Percentiles rank a stretch among this genome's conserved stretches.
These are phyloP conservation scores for Herpetotheres cachinnans DNA, from an alignment of 2,113 vertebrate genomes.

Conservation along the genomic window DNA sequence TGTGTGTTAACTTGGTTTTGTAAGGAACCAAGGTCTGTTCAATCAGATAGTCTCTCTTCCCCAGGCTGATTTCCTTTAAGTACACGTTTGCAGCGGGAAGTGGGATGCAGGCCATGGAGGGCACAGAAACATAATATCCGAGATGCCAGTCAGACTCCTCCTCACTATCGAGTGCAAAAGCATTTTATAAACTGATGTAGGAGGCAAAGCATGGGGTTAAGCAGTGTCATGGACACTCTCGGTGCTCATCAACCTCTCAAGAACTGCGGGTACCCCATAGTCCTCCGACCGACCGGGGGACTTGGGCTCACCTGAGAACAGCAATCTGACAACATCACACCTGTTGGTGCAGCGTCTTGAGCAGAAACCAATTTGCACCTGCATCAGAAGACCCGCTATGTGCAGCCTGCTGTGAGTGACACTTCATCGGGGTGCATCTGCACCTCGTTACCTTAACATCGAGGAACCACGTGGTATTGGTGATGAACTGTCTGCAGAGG, in stretches of 20 bases:
- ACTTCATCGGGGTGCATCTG: accelerated
- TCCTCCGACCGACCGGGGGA: neutral
- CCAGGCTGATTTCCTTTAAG: neutral
- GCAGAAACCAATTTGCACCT: neutral
- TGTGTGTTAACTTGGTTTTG: neutral
- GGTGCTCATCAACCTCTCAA: neutral
- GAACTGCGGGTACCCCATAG: accelerated
- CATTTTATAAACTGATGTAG: neutral
- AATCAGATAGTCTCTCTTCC: neutral
- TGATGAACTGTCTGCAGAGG: neutral
- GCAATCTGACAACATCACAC: neutral
- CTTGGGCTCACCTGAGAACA: neutral
- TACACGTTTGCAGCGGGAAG: neutral
- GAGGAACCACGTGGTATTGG: accelerated
- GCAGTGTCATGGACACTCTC: neutral
- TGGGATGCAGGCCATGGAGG: neutral
- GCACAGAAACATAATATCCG: accelerated
- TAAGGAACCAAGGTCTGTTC: neutral
- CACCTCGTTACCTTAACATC: neutral
- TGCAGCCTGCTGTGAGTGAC: neutral
- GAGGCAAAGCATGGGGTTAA: neutral
- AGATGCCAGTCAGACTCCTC: neutral
- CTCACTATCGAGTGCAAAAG: accelerated
- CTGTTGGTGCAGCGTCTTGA: neutral
- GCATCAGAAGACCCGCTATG: neutral